Conservation (phyloP, 2,797 vertebrate genomes). For the Tamandua tetradactyla region DNA sequence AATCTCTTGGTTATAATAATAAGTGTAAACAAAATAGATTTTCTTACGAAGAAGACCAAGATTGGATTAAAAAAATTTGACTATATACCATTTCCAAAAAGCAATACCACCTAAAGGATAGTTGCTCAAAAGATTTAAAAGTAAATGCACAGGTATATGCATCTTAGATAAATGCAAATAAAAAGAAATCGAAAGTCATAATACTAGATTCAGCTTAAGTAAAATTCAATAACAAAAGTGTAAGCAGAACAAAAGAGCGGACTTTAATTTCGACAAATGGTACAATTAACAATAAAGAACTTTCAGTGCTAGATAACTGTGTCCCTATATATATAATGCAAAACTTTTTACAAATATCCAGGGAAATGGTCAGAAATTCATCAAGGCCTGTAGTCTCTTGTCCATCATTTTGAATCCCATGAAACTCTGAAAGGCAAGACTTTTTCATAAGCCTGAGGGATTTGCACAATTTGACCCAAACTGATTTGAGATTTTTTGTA, state of each 20-base stretch:
- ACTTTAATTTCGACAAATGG: neutral
- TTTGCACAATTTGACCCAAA: neutral
- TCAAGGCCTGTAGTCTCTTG: neutral
- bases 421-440: neutral
- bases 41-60: neutral
- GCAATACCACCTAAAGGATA: neutral
- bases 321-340: neutral
- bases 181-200: neutral
- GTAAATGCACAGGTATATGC: neutral
- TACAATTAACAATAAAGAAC: neutral
- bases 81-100: neutral
- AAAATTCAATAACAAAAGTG: neutral
- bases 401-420: neutral
- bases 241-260: neutral
- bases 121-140: neutral
- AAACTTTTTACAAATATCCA: neutral
- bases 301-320: neutral
- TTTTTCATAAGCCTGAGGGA: neutral
- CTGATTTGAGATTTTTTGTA: neutral
- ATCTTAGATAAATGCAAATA: neutral
- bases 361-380: neutral
- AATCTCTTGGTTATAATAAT: neutral
- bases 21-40: conserved; percentile 4
- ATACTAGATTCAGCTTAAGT: neutral
- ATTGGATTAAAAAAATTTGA: neutral